Base-by-base conservation (phyloP, 1,140 invertebrate species). In the Aricia agestis region DNA sequence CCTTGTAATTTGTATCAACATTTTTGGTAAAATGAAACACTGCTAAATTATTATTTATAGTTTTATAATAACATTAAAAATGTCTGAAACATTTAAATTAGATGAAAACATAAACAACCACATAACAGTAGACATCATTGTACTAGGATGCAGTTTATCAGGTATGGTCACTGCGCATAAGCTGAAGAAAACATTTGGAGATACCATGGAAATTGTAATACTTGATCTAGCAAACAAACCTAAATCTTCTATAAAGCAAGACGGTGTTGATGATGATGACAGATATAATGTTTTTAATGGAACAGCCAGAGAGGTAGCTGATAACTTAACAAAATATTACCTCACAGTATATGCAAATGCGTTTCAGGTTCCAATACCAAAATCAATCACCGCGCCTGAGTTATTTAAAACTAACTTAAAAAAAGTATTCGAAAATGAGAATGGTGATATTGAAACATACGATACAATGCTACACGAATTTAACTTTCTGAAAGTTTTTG, bases 81-180 rank as follows among this genome's bases (percentile, higher is more conserved):
- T 19, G 15, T 36, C 63, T 9, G 4, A 66, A 36, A 36, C 36
- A 4, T 0, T 4, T 36, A 4, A 9, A 52, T 52, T 52, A 61
- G 13, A 63, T 57, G 13, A 52, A 15, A 52, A 52, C 36, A 9
- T 52, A 15, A 52, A 70, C 67, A 31, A 63, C 15, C 74, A 83
- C 61, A 74, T 89, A 4, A 79, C 79, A 70, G 89, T 85, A 18
- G 89, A 91, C 68, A 78, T 91, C 2, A 90, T 91, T 19, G 80
- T 91, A 31, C 72, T 91, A 69, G 89, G 89, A 78, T 89, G 87
- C 61, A 89, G 81, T 45, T 78, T 91, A 11, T 86, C 87, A 3
- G 89, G 87, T 1, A 85, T 91, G n/a, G 86, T 91, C 6, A 80
- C 83, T 5, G 89, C 89, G 0, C 84, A 91, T 74, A 90, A 90